Conservation (phyloP, 2,113 vertebrate species). For the Cyprinodon brontotheroides region DNA sequence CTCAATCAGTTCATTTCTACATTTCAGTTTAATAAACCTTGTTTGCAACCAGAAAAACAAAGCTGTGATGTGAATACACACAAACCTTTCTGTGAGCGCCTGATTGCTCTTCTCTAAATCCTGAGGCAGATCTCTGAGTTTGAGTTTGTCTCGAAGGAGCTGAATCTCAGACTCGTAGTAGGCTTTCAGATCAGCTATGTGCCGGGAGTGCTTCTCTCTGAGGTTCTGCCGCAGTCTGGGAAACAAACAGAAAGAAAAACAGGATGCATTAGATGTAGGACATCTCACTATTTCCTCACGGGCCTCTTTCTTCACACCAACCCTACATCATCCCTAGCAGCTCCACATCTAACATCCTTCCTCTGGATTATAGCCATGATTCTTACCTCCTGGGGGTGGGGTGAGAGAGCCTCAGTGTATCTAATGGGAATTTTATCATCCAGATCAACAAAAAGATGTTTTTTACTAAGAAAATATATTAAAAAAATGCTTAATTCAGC, state of each 20-base stretch:
- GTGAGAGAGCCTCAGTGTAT: too few relatives aligned
- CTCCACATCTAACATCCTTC: too few relatives aligned
- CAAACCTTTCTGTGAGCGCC: slow-evolving; percentile 84
- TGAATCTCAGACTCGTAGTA: slow-evolving; percentile 95
- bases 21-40: neutral
- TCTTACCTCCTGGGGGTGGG: too few relatives aligned
- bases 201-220: slow-evolving; percentile 92
- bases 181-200: slow-evolving; percentile 89
- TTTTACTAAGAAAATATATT: too few relatives aligned
- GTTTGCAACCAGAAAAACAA: neutral
- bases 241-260: neutral
- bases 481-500: too few relatives aligned
- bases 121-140: slow-evolving; percentile 76
- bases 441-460: too few relatives aligned
- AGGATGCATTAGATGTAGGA: neutral
- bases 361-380: too few relatives aligned
- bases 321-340: too few relatives aligned
- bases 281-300: too few relatives aligned
- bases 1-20: neutral
- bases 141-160: slow-evolving; percentile 85
- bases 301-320: too few relatives aligned
- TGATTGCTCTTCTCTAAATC: slow-evolving; percentile 86
- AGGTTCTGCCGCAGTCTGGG: slow-evolving; percentile 89
- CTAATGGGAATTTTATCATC: neutral
- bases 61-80: neutral